Evolutionary conservation across 2,113 vertebrate species (phyloP).

Genomic region (Rhinopomastus cyanomelas): DNA sequence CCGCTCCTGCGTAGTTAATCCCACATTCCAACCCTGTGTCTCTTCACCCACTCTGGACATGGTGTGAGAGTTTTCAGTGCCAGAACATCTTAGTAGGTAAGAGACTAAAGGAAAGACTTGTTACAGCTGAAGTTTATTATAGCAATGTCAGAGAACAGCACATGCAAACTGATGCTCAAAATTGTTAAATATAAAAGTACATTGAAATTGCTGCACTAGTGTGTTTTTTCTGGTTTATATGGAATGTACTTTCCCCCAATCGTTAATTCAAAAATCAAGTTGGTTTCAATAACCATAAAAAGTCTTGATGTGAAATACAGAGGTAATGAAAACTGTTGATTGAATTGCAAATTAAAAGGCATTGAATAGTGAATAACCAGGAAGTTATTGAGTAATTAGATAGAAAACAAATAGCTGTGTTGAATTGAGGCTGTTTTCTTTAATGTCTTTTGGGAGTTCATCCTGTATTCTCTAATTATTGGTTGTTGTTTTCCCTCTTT

Average conservation of each 20-base stretch:
- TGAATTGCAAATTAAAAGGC: not conserved
- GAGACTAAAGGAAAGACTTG: not conserved
- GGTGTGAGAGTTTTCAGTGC: not conserved
- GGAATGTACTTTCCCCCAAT: not conserved
- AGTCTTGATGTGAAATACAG: not conserved
- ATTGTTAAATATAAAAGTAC: not conserved
- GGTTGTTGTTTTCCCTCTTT: not conserved
- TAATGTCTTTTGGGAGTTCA: not conserved
- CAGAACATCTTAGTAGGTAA: not conserved
- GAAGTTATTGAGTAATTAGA: not conserved
- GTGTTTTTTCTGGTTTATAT: not conserved
- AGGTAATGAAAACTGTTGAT: not conserved
- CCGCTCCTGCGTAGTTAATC: too few relatives aligned
- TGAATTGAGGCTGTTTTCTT: not conserved
- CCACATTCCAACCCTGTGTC: too few relatives aligned
- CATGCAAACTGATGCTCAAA: not conserved
- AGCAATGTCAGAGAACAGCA: not conserved
- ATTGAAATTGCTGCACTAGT: not conserved
- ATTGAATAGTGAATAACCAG: not conserved
- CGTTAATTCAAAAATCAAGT: not conserved
- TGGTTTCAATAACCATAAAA: not conserved
- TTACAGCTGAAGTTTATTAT: not conserved
- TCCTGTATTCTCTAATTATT: not conserved
- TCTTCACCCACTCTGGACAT: too few relatives aligned
- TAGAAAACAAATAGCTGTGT: not conserved